These are phyloP conservation scores for Serrognathus titanus DNA, from an alignment of 2,888 invertebrate genomes.

Conservation along the genomic window DNA sequence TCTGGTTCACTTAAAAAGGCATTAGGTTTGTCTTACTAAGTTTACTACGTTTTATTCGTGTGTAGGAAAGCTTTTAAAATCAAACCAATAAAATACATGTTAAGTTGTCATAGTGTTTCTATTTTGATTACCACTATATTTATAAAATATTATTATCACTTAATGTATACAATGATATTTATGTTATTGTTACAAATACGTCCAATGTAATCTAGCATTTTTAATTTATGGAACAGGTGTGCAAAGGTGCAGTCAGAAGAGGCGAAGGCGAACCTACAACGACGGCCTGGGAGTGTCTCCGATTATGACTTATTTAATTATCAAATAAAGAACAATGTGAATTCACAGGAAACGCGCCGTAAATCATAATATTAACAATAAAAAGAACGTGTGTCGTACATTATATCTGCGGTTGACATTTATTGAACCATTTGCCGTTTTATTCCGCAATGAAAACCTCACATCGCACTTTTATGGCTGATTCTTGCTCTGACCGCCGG, in stretches of 20 bases:
- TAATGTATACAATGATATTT: too few species aligned
- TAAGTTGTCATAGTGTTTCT: too few species aligned
- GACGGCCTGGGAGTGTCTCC: constrained; percentile 6
- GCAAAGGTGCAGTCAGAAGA: constrained; percentile 4
- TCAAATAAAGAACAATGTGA: constrained; percentile 9
- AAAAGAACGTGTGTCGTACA: background rate
- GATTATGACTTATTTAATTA: constrained; percentile 15
- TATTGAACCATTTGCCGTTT: constrained; percentile 11
- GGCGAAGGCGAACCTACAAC: constrained; percentile 4
- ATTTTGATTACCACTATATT: too few species aligned
- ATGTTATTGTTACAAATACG: too few species aligned
- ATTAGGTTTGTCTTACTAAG: too few species aligned
- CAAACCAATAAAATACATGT: too few species aligned
- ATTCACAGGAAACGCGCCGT: constrained; percentile 1
- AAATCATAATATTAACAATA: constrained; percentile 7
- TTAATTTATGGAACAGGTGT: background rate
- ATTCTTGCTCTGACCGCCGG: background rate
- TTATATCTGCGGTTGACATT: constrained; percentile 8
- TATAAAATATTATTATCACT: too few species aligned
- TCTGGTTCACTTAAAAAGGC: constrained; percentile 4
- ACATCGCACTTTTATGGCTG: constrained; percentile 7
- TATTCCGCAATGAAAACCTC: constrained; percentile 7
- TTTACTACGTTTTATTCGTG: too few species aligned
- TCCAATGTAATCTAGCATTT: too few species aligned
- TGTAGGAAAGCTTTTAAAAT: too few species aligned